Evolutionary conservation across 2,888 invertebrate species (phyloP), one percentile per base, ranked within the genome.

Genomic region (Halocaridina rubra): DNA sequence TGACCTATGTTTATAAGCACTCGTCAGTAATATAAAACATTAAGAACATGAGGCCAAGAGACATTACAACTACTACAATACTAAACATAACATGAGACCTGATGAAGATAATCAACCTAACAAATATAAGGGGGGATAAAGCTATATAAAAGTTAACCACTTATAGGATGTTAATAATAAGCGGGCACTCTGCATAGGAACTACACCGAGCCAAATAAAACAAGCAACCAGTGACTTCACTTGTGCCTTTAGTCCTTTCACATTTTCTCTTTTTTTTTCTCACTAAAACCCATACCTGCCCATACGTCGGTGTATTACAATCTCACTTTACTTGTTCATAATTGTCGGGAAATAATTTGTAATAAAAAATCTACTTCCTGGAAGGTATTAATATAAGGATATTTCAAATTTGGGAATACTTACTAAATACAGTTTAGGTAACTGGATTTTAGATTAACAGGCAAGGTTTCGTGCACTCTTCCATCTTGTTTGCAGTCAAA

Each of bases 81-180:
- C 39, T 16, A 32, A 53, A 53, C 59, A 29, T 57, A 76, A 76
- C 75, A 27, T n/a, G 61, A 67, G 39, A 78, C 78, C 78, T 78
- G 78, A 78, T 77, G 76, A 59, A 77, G 24, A 53, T 75, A 69
- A 71, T 78, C 77, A 84, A 84, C 82, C 82, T 84, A 84, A 27
- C 61, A 61, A 67, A 74, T 71, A 80, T 32, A 67, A 13, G 57
- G 61, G 76, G 53, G 46, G 69, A 69, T 84, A 84, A 84, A 84
- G 82, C 82, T 84, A 84, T 61, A 71, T n/a, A n/a, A n/a, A n/a
- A n/a, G 61, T 84, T 72, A 84, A 84, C 82, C 82, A 78, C 82
- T 77, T 84, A 84, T 77, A 72, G 76, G 82, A 69, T 71, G 82
- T 84, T 84, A 84, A 84, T 84, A 84, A 84, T 77, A 84, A 84